Evolutionary conservation across 2,888 invertebrate species (phyloP).

Genomic region (Anarsia innoxiella): DNA sequence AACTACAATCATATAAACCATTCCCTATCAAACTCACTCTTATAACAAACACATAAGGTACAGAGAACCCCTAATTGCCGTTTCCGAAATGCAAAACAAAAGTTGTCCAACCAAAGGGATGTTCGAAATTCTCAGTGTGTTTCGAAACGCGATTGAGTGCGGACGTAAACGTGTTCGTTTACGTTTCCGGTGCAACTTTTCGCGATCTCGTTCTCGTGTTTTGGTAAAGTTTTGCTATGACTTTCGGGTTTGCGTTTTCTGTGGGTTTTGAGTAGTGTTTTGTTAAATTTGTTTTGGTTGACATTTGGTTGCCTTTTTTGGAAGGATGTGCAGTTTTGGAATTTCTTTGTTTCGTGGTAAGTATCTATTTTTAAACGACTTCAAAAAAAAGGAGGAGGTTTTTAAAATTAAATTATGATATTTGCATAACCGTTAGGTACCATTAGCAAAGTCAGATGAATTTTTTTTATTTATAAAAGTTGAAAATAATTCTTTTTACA

Average conservation of each 20-base stretch:
- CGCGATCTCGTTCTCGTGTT: not conserved
- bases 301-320: conserved; percentile 2
- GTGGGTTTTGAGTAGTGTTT: not conserved
- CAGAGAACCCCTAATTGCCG: not conserved
- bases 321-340: not conserved
- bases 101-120: not conserved
- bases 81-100: not conserved
- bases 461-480: too few relatives aligned
- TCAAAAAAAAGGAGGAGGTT: not conserved
- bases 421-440: too few relatives aligned
- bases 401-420: not conserved
- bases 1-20: not conserved
- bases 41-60: not conserved
- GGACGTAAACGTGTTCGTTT: not conserved
- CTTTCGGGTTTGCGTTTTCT: not conserved
- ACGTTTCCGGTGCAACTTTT: not conserved
- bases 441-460: too few relatives aligned
- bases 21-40: not conserved
- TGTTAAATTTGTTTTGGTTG: not conserved
- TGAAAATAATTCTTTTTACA: too few relatives aligned
- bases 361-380: not conserved
- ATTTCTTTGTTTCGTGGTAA: not conserved
- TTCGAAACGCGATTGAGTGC: not conserved
- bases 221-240: too few relatives aligned
- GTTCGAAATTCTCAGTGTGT: not conserved